These are phyloP conservation scores for Scolopax rusticola DNA, from an alignment of 2,797 vertebrate species.

Conservation along the genomic window DNA sequence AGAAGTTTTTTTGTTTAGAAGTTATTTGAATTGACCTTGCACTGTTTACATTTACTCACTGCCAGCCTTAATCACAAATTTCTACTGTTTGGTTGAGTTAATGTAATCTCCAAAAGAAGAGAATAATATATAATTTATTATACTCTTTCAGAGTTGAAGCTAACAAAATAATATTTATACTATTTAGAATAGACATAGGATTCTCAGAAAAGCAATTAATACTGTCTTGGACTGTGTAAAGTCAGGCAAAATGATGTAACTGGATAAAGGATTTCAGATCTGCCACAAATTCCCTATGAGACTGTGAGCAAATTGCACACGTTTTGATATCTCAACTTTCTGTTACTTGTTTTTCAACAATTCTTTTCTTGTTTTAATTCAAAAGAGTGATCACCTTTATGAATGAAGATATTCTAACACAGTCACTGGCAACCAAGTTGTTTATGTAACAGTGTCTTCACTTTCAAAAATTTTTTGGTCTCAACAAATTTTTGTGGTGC, in stretches of 20 bases:
- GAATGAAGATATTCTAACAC: background rate
- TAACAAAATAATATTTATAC: background rate
- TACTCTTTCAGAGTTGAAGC: background rate
- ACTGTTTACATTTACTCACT: background rate
- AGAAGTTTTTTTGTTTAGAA: background rate
- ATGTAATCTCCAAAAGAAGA: background rate
- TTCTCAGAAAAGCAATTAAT: background rate
- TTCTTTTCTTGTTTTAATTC: background rate
- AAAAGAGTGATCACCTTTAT: background rate
- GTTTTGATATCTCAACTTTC: background rate
- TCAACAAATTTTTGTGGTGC: background rate
- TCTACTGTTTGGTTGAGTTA: background rate
- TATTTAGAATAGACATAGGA: background rate
- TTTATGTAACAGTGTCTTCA: background rate
- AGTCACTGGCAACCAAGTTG: background rate
- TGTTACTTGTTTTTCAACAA: background rate
- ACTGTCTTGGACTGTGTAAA: background rate
- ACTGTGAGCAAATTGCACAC: background rate
- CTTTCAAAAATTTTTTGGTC: background rate
- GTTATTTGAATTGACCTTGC: background rate
- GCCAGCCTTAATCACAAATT: background rate
- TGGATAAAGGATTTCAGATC: background rate
- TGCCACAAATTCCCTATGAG: rapidly evolving
- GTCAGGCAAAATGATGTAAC: background rate
- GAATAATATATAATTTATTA: background rate